Evolutionary conservation across 64 coral and sea anemone species (phyloP).

Genomic region (Montipora foliosa): DNA sequence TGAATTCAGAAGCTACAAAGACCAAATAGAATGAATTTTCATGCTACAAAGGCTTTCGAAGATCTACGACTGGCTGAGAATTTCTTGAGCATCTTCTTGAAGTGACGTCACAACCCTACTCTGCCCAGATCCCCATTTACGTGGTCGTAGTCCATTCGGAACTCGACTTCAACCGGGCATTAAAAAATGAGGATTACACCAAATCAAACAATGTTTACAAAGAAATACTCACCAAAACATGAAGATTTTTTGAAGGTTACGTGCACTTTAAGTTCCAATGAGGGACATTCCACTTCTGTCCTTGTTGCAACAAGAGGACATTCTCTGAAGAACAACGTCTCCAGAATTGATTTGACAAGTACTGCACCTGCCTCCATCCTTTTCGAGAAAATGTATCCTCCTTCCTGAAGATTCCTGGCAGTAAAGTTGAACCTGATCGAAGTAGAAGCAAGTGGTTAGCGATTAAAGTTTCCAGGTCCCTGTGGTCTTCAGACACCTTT

Average conservation of each 20-base stretch:
- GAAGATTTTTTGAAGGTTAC: not conserved
- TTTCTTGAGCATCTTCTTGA: not conserved
- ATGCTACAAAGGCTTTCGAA: not conserved
- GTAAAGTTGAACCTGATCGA: no score
- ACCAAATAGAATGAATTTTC: not conserved
- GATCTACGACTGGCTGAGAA: not conserved
- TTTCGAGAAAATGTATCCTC: no score
- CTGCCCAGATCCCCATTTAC: not conserved
- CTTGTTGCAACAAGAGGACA: no score
- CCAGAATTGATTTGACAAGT: no score
- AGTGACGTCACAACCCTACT: not conserved
- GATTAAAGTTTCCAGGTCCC: no score
- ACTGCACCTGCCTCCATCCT: no score
- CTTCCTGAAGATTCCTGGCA: no score
- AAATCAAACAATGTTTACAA: constrained; percentile 11
- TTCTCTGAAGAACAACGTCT: no score
- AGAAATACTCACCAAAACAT: constrained; percentile 5
- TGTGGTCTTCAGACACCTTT: no score
- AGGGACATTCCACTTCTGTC: no score
- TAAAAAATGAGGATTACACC: constrained; percentile 29
- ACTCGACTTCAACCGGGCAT: constrained; percentile 18
- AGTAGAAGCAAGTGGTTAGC: no score
- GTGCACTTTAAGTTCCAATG: not conserved
- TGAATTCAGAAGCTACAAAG: not conserved
- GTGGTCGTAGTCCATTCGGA: not conserved